These are phyloP conservation scores for Harpalus rubripes DNA, from an alignment of 2,888 invertebrate genomes.

Conservation along the genomic window DNA sequence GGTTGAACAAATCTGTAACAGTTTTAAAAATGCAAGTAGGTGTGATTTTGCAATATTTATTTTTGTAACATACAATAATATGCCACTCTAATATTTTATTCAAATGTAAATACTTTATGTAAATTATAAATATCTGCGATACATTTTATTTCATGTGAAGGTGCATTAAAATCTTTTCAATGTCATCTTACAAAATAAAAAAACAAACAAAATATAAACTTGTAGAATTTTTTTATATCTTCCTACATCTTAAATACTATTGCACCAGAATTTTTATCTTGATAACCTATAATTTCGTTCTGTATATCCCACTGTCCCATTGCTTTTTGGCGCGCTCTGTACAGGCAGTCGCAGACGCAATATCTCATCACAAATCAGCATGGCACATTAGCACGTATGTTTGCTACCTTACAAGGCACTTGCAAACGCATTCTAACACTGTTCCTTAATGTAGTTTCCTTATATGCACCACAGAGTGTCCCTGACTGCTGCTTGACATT, in stretches of 20 bases:
- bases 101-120: no score
- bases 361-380: constrained; percentile 38
- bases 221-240: no score
- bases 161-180: no score
- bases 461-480: constrained; percentile 38
- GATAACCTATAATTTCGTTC: neutral
- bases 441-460: constrained; percentile 52
- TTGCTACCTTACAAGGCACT: constrained; percentile 23
- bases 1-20: neutral
- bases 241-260: neutral
- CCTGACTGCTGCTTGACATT: constrained; percentile 40
- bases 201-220: no score
- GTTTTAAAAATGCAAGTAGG: no score
- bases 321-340: constrained; percentile 2
- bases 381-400: constrained; percentile 43
- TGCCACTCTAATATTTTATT: no score
- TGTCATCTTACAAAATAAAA: no score
- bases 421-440: constrained; percentile 35
- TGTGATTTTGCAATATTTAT: no score
- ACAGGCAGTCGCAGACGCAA: neutral
- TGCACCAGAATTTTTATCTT: constrained; percentile 1
- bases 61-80: no score
- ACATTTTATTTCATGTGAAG: no score
- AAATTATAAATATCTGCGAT: no score
- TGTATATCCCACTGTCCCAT: neutral